Percentiles rank a stretch among this genome's conserved stretches.
Evolutionary conservation across 92 coral and sea anemone genomes (phyloP).

Genomic region (Meandrina meandrites): DNA sequence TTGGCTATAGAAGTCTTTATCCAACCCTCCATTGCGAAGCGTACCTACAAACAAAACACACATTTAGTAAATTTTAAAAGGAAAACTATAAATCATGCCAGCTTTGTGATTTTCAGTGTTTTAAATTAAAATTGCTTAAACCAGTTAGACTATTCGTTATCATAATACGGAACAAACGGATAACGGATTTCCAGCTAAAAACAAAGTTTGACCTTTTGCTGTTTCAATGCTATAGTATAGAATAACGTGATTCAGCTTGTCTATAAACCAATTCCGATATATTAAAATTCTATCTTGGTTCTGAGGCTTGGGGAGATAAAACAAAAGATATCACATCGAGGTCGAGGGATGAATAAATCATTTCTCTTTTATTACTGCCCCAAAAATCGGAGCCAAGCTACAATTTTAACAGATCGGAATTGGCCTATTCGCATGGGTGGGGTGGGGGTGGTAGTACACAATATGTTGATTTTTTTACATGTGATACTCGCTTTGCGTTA

Average conservation of each 20-base stretch:
- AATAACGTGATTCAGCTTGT: not conserved
- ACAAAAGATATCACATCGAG: too few species aligned
- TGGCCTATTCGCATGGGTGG: not conserved
- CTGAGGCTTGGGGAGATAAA: too few species aligned
- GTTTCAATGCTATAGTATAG: not conserved
- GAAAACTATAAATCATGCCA: not conserved
- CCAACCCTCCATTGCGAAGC: constrained; percentile 23
- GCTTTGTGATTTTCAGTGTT: not conserved
- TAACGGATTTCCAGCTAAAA: not conserved
- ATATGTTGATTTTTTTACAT: not conserved
- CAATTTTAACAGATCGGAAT: too few species aligned
- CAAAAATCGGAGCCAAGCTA: too few species aligned
- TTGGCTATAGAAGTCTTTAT: constrained; percentile 40
- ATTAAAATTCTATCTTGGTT: too few species aligned
- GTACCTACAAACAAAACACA: constrained; percentile 12
- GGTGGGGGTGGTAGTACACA: not conserved
- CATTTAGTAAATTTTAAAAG: not conserved
- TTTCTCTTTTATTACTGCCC: too few species aligned
- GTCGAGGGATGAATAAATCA: too few species aligned
- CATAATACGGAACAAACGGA: not conserved
- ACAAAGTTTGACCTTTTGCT: not conserved
- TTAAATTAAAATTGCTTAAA: not conserved
- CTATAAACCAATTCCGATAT: too few species aligned
- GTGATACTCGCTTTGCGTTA: not conserved
- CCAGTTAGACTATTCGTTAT: not conserved